Evolutionary conservation across 2,888 invertebrate species (phyloP).

Genomic region (Apodemia zela): DNA sequence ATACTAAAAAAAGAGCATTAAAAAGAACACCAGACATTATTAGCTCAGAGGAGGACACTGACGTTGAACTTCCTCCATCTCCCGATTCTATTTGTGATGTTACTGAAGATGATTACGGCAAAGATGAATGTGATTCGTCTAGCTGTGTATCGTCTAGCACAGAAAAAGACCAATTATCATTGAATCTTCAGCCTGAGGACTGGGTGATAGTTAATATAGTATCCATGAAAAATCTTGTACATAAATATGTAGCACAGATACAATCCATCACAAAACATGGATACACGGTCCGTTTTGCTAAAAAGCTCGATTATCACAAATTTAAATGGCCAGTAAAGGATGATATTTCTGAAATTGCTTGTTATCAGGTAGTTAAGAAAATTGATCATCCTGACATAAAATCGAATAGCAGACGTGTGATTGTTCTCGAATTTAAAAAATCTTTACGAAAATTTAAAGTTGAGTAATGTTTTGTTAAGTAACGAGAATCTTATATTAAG

Average conservation of each 20-base stretch:
- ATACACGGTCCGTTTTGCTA: no score
- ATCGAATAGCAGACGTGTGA: neutral
- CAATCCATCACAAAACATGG: no score
- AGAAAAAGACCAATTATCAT: no score
- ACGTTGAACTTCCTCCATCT: neutral
- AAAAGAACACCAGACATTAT: neutral
- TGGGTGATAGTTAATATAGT: no score
- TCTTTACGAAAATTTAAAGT: neutral
- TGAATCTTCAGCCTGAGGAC: no score
- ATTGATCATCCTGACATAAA: neutral
- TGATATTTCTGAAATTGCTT: neutral
- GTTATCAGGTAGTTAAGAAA: neutral
- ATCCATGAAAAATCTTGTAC: no score
- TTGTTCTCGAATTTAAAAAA: neutral
- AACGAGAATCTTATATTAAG: neutral
- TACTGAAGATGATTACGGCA: neutral
- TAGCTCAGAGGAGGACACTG: conserved; percentile 3
- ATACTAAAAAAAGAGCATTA: neutral
- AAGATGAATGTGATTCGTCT: neutral
- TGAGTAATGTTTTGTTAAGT: neutral
- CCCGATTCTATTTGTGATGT: neutral
- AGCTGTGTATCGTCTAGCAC: no score
- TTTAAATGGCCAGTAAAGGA: neutral
- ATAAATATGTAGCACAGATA: no score
- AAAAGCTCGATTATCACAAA: neutral